Evolutionary conservation across 2,113 vertebrate species (phyloP), one percentile per base, ranked within the genome.

Genomic region (Tupaia tana): DNA sequence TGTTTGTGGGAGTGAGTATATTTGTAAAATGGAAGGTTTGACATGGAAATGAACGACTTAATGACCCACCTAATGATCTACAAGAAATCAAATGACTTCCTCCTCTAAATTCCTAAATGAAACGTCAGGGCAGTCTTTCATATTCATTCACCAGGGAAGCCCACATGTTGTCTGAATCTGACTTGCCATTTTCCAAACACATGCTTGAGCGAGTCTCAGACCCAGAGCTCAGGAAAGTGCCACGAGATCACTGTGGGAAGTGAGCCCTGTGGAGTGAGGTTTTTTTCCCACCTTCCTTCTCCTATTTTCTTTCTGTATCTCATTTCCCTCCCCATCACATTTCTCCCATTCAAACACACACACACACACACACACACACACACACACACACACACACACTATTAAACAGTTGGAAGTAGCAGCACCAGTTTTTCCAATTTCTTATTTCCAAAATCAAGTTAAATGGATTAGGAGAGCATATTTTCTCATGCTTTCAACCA

Each of bases 21-120:
- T 77, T 7, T 63, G 34, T 92, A 66, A 93, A 86, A 71, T 22
- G 16, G 84, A 94, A 56, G 73, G 67, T 31, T 19, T 95, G 86
- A 96, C 77, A 59, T 93, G 64, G 81, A 96, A 96, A 96, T 94
- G 91, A 92, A 83, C 89, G 58, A 96, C 77, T 94, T 91, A 94
- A 77, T 87, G 89, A 80, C 78, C 31, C 31, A 71, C 52, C 70
- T 89, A 92, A 93, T 64, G 70, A 89, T 91, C 91, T 94, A 79
- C 91, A 89, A 92, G 92, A 95, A 91, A 88, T 63, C 66, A 74
- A 63, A 91, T 71, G 27, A 89, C 77, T 95, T 95, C 85, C 84
- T 96, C 75, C 70, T 84, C 91, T 91, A 71, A 83, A 91, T 93
- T 89, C 66, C 70, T 86, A 71, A 83, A n/a, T 31, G 66, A 71